Evolutionary conservation across 2,888 invertebrate genomes (phyloP).

Genomic region (Acronicta leporina): DNA sequence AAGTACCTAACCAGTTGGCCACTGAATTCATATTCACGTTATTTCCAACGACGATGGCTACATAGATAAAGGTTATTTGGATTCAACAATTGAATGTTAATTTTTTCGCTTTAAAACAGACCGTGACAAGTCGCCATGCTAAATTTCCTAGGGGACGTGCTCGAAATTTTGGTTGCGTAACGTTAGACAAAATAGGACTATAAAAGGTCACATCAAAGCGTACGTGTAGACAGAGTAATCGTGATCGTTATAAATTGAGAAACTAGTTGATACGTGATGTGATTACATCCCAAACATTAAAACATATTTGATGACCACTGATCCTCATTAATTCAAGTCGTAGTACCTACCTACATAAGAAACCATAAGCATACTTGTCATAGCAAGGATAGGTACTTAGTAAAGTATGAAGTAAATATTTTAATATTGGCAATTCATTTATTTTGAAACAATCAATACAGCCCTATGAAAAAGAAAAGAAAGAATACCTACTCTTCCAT

Average conservation of each 20-base stretch:
- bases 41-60: constrained; percentile 57
- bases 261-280: constrained; percentile 58
- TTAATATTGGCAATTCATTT: too few species aligned
- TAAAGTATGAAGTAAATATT: too few species aligned
- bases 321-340: constrained; percentile 18
- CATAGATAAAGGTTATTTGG: constrained; percentile 57
- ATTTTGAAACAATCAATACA: too few species aligned
- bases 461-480: too few species aligned
- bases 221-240: constrained; percentile 52
- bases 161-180: constrained; percentile 62
- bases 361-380: neutral
- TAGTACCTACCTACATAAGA: neutral
- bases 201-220: constrained; percentile 62
- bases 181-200: constrained; percentile 59
- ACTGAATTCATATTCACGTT: constrained; percentile 63
- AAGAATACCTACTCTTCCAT: too few species aligned
- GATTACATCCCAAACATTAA: constrained; percentile 27
- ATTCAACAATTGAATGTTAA: constrained; percentile 69
- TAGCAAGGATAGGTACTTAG: too few species aligned
- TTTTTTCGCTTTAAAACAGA: constrained; percentile 49
- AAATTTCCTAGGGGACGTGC: constrained; percentile 62
- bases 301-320: constrained; percentile 25
- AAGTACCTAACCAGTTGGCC: constrained; percentile 44
- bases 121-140: constrained; percentile 50
- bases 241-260: constrained; percentile 60